Evolutionary conservation across 2,797 vertebrate genomes (phyloP).

Genomic region (Steatocranus sp.): DNA sequence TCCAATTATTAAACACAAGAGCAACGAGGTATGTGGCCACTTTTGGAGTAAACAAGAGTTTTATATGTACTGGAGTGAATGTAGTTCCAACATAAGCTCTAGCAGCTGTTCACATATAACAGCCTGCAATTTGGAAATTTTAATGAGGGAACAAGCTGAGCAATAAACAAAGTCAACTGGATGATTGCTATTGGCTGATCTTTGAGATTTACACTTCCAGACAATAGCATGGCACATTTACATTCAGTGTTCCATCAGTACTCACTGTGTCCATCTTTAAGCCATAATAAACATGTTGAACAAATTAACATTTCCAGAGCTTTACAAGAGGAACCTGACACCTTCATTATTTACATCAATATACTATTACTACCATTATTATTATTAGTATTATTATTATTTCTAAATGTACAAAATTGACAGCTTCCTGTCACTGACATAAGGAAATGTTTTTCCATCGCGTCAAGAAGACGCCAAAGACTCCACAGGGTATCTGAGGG

Average conservation of each 20-base stretch:
- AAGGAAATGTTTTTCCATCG: not conserved
- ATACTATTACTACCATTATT: not conserved
- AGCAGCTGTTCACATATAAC: not conserved
- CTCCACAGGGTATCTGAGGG: not conserved
- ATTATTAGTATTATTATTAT: not conserved
- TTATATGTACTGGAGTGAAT: not conserved
- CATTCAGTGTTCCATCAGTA: not conserved
- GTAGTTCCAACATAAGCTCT: not conserved
- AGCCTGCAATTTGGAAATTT: constrained; percentile 10
- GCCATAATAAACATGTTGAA: not conserved
- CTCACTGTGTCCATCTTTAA: not conserved
- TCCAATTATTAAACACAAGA: not conserved
- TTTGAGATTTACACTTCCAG: not conserved
- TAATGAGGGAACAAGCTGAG: not conserved
- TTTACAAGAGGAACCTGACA: not conserved
- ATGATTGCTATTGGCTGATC: not conserved
- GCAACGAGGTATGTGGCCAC: not conserved
- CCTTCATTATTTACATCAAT: not conserved
- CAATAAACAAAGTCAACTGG: constrained; percentile 13
- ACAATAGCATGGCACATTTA: not conserved
- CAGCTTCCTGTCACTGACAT: not conserved
- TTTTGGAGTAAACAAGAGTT: not conserved
- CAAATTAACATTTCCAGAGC: not conserved
- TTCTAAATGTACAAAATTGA: not conserved
- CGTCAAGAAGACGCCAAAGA: not conserved